phyloP scores from a whole-genome alignment of 1,140 invertebrate genomes.

The Papilio glaucus region DNA sequence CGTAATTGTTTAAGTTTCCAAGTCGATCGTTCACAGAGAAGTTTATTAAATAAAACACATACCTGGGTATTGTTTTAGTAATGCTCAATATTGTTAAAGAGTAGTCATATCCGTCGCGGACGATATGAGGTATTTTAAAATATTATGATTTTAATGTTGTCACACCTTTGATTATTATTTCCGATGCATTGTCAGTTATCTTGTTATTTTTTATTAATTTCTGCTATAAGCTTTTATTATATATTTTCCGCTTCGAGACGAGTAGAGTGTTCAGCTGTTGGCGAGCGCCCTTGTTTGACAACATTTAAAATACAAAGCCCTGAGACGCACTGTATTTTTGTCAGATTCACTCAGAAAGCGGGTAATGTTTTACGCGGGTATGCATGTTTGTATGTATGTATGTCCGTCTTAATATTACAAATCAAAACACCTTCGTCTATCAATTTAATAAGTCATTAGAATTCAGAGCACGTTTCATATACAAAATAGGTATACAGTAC shows the following conservation, averaged over 20 bases:
- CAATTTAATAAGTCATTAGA: conserved; percentile 6
- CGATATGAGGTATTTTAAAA: conserved; percentile 1
- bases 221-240: no score
- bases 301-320: no score
- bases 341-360: no score
- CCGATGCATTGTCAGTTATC: background rate
- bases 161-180: conserved; percentile 9
- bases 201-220: background rate
- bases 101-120: background rate
- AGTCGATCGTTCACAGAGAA: conserved; percentile 5
- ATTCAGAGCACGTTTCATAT: conserved; percentile 32
- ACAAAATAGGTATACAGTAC: conserved; percentile 29
- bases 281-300: no score
- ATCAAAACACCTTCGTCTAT: background rate
- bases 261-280: no score
- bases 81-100: conserved; percentile 10
- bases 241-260: no score
- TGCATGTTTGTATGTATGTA: no score
- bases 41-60: conserved; percentile 32
- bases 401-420: no score
- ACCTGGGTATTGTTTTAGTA: conserved; percentile 13
- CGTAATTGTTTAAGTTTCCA: conserved; percentile 29
- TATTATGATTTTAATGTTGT: conserved; percentile 14
- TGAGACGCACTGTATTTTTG: no score
- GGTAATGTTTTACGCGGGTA: no score